Percentiles rank a stretch among this genome's conserved stretches.
Evolutionary conservation across 2,888 invertebrate genomes (phyloP).

Genomic region (Rhamphomyia laevipes): DNA sequence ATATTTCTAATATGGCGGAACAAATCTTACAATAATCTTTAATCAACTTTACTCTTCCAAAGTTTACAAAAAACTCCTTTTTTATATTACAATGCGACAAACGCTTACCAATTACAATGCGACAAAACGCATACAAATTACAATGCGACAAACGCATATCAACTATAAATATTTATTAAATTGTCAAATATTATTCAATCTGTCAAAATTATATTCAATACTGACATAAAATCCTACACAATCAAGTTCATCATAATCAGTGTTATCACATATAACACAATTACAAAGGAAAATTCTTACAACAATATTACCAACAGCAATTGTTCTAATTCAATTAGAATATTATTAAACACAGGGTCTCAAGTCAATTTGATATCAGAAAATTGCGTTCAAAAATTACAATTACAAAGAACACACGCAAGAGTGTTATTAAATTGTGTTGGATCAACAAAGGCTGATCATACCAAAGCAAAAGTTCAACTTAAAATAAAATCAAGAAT

Average conservation of each 20-base stretch:
- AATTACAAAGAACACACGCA: conserved; percentile 1
- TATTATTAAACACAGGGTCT: conserved; percentile 4
- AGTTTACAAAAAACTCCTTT: too few species aligned
- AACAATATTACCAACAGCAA: conserved; percentile 8
- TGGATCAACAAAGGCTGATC: conserved; percentile 1
- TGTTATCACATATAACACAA: background rate
- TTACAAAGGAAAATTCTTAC: background rate
- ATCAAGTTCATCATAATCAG: background rate
- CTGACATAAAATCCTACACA: too few species aligned
- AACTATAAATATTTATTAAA: too few species aligned
- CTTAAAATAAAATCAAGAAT: background rate
- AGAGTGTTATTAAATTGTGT: conserved; percentile 1
- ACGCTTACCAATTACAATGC: too few species aligned
- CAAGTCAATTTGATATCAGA: conserved; percentile 6
- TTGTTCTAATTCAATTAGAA: conserved; percentile 4
- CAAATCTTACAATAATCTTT: too few species aligned
- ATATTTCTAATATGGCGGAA: too few species aligned
- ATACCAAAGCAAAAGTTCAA: conserved; percentile 1
- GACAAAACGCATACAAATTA: too few species aligned
- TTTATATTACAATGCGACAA: too few species aligned
- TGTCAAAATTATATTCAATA: too few species aligned
- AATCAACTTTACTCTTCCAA: too few species aligned
- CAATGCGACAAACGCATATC: too few species aligned
- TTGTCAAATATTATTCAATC: too few species aligned
- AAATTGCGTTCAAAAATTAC: background rate